These are phyloP conservation scores for Cataglyphis albicans DNA, from an alignment of 2,888 invertebrate species.

Conservation along the genomic window DNA sequence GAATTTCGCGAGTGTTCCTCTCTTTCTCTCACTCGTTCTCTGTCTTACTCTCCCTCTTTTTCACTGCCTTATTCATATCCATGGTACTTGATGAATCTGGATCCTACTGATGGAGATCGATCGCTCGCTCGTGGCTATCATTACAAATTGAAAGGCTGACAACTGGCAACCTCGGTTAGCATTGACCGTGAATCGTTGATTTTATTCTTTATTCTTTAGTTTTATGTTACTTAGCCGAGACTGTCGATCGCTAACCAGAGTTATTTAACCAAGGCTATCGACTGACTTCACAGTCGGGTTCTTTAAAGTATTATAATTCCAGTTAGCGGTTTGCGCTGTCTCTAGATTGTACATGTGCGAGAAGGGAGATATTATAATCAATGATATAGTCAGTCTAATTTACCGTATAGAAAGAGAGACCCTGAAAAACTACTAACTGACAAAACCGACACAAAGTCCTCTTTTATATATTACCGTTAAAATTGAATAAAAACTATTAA, in stretches of 20 bases:
- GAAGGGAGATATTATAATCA: neutral
- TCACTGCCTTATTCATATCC: slow-evolving; percentile 20
- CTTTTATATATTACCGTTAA: neutral
- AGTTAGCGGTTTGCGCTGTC: neutral
- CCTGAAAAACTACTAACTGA: neutral
- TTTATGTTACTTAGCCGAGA: slow-evolving; percentile 1
- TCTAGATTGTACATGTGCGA: neutral
- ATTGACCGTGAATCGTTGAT: slow-evolving; percentile 26
- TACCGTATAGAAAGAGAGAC: neutral
- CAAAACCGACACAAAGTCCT: neutral
- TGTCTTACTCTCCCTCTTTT: neutral
- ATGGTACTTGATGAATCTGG: slow-evolving; percentile 13
- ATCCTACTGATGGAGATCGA: slow-evolving; percentile 31
- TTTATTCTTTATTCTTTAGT: slow-evolving; percentile 20
- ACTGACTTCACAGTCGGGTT: slow-evolving; percentile 7
- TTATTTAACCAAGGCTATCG: slow-evolving; percentile 37
- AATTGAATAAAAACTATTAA: neutral
- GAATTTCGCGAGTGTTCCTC: slow-evolving; percentile 30
- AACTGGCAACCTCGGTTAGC: slow-evolving; percentile 36
- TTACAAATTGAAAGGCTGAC: slow-evolving; percentile 32
- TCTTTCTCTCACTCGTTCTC: slow-evolving; percentile 27
- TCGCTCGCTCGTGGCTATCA: slow-evolving; percentile 26
- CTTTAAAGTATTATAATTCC: slow-evolving; percentile 22
- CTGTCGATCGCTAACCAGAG: slow-evolving; percentile 37
- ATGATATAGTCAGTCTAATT: neutral